phyloP scores from a whole-genome alignment of 2,888 invertebrate genomes.

The Caenorhabditis virilis region DNA sequence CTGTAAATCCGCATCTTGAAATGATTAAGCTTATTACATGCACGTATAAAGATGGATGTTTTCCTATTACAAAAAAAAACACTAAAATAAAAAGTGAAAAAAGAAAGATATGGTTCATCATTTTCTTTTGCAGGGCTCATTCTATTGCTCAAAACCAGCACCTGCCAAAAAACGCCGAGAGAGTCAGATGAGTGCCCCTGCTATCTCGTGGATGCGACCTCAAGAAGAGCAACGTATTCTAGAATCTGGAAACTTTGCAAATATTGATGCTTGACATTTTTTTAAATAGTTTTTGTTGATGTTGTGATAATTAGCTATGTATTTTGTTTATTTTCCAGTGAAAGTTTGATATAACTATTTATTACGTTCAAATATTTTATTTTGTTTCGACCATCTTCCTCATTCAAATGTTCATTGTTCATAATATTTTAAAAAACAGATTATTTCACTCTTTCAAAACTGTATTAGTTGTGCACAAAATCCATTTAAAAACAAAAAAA shows the following conservation, averaged over 20 bases:
- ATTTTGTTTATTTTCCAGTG: too few relatives aligned
- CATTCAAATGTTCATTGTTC: too few relatives aligned
- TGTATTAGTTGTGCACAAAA: too few relatives aligned
- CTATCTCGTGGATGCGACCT: slow-evolving; percentile 42
- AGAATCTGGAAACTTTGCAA: slow-evolving; percentile 19
- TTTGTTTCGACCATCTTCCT: too few relatives aligned
- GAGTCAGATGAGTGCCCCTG: slow-evolving; percentile 50
- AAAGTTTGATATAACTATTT: too few relatives aligned
- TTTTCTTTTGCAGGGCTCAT: slow-evolving; percentile 49
- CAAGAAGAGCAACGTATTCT: slow-evolving; percentile 34
- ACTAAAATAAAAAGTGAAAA: too few relatives aligned
- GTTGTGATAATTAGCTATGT: too few relatives aligned
- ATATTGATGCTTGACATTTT: slow-evolving; percentile 12
- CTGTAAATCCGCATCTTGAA: background rate
- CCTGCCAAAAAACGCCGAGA: slow-evolving; percentile 37
- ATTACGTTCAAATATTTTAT: too few relatives aligned
- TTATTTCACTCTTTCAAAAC: too few relatives aligned
- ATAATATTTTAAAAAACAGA: too few relatives aligned
- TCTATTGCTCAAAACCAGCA: slow-evolving; percentile 48
- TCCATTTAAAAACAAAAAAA: too few relatives aligned
- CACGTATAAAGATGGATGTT: background rate
- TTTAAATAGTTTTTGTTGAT: background rate
- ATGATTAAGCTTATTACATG: background rate
- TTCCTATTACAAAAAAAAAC: background rate
- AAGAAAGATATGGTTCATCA: too few relatives aligned